Conservation (phyloP, 2,888 invertebrate genomes). For the Lysandra bellargus region DNA sequence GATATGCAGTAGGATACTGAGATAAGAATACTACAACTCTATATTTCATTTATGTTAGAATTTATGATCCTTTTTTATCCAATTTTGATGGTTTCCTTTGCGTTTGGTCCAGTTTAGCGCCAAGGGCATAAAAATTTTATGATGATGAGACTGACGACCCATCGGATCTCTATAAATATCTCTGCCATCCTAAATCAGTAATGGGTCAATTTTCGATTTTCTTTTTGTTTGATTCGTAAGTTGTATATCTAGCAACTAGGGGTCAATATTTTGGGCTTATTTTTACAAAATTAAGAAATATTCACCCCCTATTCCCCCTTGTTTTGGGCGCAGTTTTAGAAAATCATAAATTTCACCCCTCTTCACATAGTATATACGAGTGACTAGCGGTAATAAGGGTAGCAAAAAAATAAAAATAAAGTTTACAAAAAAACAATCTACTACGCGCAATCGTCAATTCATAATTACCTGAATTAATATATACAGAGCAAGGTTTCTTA, state of each 20-base stretch:
- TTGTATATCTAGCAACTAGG: not conserved
- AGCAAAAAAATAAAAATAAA: no score
- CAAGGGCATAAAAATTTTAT: not conserved
- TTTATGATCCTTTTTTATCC: constrained; percentile 6
- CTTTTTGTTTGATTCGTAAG: not conserved
- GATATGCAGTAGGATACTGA: no score
- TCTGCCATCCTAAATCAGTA: not conserved
- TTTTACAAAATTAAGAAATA: not conserved
- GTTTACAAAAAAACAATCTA: no score
- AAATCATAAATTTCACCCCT: no score
- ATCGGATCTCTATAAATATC: constrained; percentile 21
- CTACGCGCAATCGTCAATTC: no score
- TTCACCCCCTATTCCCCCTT: not conserved
- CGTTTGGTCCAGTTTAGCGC: constrained; percentile 6
- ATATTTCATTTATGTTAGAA: not conserved
- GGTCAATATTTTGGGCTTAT: not conserved
- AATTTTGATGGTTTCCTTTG: constrained; percentile 9
- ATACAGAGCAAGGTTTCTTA: no score
- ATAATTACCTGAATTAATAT: no score
- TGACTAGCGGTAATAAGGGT: no score
- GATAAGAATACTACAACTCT: not conserved
- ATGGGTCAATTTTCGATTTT: not conserved
- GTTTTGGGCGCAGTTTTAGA: no score
- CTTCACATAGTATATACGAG: no score
- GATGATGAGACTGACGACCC: constrained; percentile 19